phyloP scores from a whole-genome alignment of 2,888 invertebrate genomes.

The Drosophila neonasuta region DNA sequence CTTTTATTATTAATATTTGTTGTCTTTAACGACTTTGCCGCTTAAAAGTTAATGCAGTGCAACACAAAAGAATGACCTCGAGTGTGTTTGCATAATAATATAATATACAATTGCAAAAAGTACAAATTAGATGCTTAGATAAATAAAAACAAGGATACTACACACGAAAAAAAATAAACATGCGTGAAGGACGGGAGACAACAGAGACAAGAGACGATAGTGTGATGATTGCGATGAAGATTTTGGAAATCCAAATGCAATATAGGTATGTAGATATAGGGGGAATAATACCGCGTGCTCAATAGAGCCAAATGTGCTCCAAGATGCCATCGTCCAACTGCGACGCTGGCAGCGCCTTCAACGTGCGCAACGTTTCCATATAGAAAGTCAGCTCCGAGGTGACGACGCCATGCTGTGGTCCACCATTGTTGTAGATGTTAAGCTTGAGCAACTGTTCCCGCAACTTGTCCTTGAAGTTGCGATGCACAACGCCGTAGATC shows the following conservation, averaged over 20 bases:
- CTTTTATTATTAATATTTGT: slow-evolving; percentile 17
- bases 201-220: not conserved
- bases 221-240: slow-evolving; percentile 7
- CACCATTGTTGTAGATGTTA: slow-evolving; percentile 97
- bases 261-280: not conserved
- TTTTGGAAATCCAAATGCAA: slow-evolving; percentile 40
- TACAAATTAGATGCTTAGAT: slow-evolving; percentile 36
- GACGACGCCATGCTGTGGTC: slow-evolving; percentile 97
- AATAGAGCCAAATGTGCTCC: slow-evolving; percentile 89
- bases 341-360: slow-evolving; percentile 89
- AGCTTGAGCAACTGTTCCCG: slow-evolving; percentile 91
- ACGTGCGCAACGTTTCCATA: slow-evolving; percentile 91
- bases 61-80: slow-evolving; percentile 7
- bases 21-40: slow-evolving; percentile 12
- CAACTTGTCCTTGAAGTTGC: slow-evolving; percentile 92
- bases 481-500: slow-evolving; percentile 90
- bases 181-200: not conserved
- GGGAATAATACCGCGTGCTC: slow-evolving; percentile 46
- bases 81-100: slow-evolving; percentile 6
- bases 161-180: not conserved
- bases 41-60: slow-evolving; percentile 16
- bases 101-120: slow-evolving; percentile 23
- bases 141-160: slow-evolving; percentile 27
- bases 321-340: slow-evolving; percentile 88
- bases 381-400: slow-evolving; percentile 96